Conservation (phyloP, 2,888 invertebrate genomes). For the Drosophila paucipuncta region DNA sequence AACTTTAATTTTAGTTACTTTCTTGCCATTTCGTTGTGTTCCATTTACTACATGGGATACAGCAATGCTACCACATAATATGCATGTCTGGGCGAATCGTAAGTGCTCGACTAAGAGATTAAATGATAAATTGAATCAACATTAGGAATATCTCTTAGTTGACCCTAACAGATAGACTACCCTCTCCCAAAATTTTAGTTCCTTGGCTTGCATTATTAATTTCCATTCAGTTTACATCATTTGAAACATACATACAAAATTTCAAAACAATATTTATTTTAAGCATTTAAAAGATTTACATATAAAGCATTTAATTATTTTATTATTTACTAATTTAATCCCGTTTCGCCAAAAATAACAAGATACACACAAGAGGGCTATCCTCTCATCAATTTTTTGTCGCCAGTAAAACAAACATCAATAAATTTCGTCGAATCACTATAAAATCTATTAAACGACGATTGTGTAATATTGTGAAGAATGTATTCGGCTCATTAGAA, state of each 20-base stretch:
- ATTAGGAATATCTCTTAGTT: not conserved
- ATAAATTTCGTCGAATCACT: not conserved
- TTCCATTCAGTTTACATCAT: not conserved
- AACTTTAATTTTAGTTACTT: conserved; percentile 10
- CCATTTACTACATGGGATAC: not conserved
- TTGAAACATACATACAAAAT: not conserved
- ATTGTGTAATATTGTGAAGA: not conserved
- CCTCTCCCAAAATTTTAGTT: not conserved
- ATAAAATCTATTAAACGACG: not conserved
- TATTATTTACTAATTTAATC: not conserved
- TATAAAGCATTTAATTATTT: not conserved
- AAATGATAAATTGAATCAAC: not conserved
- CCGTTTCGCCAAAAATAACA: not conserved
- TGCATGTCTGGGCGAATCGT: not conserved
- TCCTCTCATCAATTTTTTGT: not conserved
- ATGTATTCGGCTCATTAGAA: not conserved
- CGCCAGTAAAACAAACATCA: not conserved
- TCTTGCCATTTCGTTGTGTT: not conserved
- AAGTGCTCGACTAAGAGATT: not conserved
- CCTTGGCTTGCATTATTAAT: not conserved
- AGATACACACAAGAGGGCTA: not conserved
- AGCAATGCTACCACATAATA: not conserved
- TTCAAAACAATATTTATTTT: not conserved
- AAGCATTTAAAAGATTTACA: not conserved
- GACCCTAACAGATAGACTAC: not conserved